phyloP scores from a whole-genome alignment of 2,113 vertebrate genomes.

The Prietella phreatophila region DNA sequence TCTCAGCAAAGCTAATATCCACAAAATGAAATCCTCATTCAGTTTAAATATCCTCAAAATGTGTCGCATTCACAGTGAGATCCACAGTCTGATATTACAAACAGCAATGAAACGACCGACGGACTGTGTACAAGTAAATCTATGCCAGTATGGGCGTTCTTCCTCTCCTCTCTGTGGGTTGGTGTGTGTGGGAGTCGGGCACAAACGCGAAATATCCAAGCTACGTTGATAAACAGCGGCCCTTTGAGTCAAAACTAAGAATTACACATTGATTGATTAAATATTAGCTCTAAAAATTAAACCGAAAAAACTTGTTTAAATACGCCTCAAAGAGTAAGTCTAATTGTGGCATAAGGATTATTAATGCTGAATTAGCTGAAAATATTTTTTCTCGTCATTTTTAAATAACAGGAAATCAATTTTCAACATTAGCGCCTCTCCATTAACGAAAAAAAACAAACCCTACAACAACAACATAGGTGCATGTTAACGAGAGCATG shows the following conservation, averaged over 20 bases:
- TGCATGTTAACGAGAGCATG: not conserved
- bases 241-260: slow-evolving; percentile 37
- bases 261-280: not conserved
- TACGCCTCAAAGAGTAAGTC: not conserved
- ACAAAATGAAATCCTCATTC: not conserved
- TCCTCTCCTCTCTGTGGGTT: not conserved
- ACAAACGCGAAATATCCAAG: too few relatives aligned
- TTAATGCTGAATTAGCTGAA: not conserved
- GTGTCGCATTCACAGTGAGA: not conserved
- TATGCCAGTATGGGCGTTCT: not conserved
- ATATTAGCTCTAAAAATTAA: not conserved
- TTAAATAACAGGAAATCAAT: not conserved
- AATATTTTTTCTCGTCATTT: not conserved
- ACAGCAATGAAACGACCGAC: not conserved
- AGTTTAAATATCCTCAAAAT: not conserved
- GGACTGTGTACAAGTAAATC: not conserved
- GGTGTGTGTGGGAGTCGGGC: not conserved
- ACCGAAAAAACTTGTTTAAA: too few relatives aligned
- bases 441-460: not conserved
- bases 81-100: too few relatives aligned
- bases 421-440: not conserved
- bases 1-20: not conserved
- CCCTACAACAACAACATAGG: too few relatives aligned
- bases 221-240: slow-evolving; percentile 49
- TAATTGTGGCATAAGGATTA: not conserved